Conservation (phyloP, 2,888 invertebrate species). For the Synanthedon andrenaeformis region DNA sequence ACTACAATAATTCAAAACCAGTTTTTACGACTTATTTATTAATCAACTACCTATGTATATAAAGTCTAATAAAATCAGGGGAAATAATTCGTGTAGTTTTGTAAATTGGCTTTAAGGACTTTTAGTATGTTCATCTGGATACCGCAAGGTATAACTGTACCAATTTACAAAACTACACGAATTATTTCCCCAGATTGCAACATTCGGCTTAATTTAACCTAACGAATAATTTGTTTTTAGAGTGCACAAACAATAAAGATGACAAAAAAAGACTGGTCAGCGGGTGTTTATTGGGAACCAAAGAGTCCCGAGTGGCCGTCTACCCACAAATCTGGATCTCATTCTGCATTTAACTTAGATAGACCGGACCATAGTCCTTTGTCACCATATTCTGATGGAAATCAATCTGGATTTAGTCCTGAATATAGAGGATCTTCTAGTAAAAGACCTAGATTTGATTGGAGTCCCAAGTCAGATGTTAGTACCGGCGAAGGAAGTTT, state of each 20-base stretch:
- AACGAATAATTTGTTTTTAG: slow-evolving; percentile 17
- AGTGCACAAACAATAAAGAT: slow-evolving; percentile 45
- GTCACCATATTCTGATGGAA: slow-evolving; percentile 49
- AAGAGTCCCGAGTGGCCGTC: slow-evolving; percentile 53
- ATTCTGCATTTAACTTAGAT: slow-evolving; percentile 38
- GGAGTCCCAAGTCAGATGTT: slow-evolving; percentile 57
- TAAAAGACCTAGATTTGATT: slow-evolving; percentile 41
- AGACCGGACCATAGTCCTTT: slow-evolving; percentile 32
- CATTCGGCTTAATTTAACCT: no score
- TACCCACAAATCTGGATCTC: slow-evolving; percentile 25
- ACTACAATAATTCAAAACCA: neutral
- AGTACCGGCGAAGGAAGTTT: slow-evolving; percentile 43
- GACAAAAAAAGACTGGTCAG: slow-evolving; percentile 55
- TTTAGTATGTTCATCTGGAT: no score
- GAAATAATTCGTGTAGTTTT: no score
- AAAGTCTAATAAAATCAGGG: no score
- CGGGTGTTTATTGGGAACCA: slow-evolving; percentile 56
- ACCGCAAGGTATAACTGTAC: no score
- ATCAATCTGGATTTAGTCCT: slow-evolving; percentile 51
- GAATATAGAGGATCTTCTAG: slow-evolving; percentile 29
- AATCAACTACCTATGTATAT: no score
- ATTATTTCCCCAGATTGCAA: no score
- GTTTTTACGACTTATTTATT: neutral
- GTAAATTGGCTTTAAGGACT: no score
- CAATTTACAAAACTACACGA: no score